Base-by-base conservation (phyloP, 2,113 vertebrate species). In the Phyllostomus hastatus region DNA sequence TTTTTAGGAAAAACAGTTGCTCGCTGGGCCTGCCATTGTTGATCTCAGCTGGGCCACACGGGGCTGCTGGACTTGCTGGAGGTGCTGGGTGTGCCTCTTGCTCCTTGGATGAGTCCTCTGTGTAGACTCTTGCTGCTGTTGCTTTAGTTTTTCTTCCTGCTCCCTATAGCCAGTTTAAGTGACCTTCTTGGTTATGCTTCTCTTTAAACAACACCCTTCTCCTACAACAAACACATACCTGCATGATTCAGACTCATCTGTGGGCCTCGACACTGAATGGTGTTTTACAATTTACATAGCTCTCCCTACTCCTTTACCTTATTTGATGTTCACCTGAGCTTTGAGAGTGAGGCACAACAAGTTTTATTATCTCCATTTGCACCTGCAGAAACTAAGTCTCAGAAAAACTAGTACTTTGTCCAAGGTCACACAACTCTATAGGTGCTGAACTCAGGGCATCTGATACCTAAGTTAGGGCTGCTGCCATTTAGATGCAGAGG, bases 1-100 rank as follows among this genome's bases (percentile, higher is more conserved):
- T 99, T 99, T 99, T 99, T 99, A 99, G 99, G 99, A 99, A 99
- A 99, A 99, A 99, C 99, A 99, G 99, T 99, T 99, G 99, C 99
- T 99, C 98, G 99, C 99, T 88, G 99, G 99, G 98, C 99, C 99
- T 97, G 99, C 99, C 99, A 99, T 99, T 98, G 99, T 99, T 94
- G 99, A 99, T 99, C 99, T 99, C 98, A 99, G 99, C 98, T 99
- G 99, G 98, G 99, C 99, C 95, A 99, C 99, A 85, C 99, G 99
- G 94, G 99, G 99, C 98, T 99, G 99, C 98, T 99, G 99, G 97
- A 99, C 99, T 99, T 99, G 99, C 99, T 99, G 99, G 99, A 99
- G 99, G 98, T 99, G 99, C 99, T 99, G 99, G 98, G 99, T 99
- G 98, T 99, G 99, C 99, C 97, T 99, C 99, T 98, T 99, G 99